Conservation (phyloP, 2,113 vertebrate species). For the Athene noctua region DNA sequence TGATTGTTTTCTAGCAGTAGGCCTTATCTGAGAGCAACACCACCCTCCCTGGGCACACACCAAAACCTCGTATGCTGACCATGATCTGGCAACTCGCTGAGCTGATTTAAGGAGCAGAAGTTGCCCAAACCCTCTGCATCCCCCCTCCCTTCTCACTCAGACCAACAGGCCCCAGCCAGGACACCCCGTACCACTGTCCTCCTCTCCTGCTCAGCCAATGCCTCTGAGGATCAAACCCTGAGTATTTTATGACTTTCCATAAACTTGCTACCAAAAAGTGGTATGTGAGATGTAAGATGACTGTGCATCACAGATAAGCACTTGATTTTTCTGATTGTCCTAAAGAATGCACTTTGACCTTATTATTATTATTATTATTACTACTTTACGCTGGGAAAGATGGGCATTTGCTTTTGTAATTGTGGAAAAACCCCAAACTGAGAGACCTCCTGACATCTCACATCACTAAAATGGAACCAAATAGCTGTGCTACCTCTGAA, state of each 20-base stretch:
- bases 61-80: not conserved
- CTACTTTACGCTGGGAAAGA: conserved; percentile 23
- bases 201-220: not conserved
- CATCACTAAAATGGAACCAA: conserved; percentile 49
- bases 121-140: not conserved
- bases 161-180: not conserved
- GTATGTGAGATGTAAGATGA: not conserved
- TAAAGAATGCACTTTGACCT: conserved; percentile 24
- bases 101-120: not conserved
- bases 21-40: not conserved
- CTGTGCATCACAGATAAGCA: not conserved
- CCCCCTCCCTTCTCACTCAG: not conserved
- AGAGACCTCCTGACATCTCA: conserved; percentile 38
- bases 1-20: not conserved
- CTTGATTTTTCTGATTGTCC: conserved; percentile 17
- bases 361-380: conserved; percentile 14
- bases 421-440: not conserved
- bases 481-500: not conserved
- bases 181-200: not conserved
- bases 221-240: not conserved
- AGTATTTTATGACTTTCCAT: not conserved
- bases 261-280: not conserved
- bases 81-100: conserved; percentile 8
- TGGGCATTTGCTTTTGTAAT: not conserved
- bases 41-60: not conserved